Percentiles rank a stretch among this genome's conserved stretches.
These are phyloP conservation scores for Cactoblastis cactorum DNA, from an alignment of 2,888 invertebrate genomes.

Conservation along the genomic window DNA sequence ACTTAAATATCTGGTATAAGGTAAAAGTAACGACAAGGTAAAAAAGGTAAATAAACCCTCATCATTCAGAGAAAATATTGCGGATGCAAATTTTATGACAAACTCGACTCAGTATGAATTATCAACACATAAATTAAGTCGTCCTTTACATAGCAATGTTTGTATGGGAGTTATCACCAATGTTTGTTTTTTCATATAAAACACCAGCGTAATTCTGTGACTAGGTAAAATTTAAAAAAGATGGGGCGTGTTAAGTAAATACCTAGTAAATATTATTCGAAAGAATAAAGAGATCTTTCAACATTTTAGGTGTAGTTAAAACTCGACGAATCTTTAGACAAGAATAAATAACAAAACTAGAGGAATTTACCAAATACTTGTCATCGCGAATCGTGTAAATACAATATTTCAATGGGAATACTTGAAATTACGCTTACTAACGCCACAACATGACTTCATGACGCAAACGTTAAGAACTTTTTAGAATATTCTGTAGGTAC, in stretches of 20 bases:
- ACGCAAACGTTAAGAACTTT: conserved; percentile 13
- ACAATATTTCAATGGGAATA: conserved; percentile 9
- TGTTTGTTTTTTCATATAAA: too few relatives aligned
- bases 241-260: too few relatives aligned
- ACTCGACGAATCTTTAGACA: not conserved
- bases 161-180: too few relatives aligned
- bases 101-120: too few relatives aligned
- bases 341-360: not conserved
- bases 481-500: conserved; percentile 9
- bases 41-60: too few relatives aligned
- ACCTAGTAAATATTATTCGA: not conserved
- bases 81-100: too few relatives aligned
- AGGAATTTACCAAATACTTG: conserved; percentile 10
- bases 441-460: conserved; percentile 14
- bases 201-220: too few relatives aligned
- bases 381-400: conserved; percentile 1
- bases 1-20: not conserved
- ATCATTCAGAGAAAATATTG: too few relatives aligned
- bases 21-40: too few relatives aligned
- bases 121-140: too few relatives aligned
- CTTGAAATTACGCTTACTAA: conserved; percentile 13
- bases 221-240: too few relatives aligned
- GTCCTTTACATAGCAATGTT: too few relatives aligned
- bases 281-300: not conserved
- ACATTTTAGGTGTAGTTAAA: not conserved